Base-by-base conservation (phyloP, 2,888 invertebrate species). In the Junonia oenone region DNA sequence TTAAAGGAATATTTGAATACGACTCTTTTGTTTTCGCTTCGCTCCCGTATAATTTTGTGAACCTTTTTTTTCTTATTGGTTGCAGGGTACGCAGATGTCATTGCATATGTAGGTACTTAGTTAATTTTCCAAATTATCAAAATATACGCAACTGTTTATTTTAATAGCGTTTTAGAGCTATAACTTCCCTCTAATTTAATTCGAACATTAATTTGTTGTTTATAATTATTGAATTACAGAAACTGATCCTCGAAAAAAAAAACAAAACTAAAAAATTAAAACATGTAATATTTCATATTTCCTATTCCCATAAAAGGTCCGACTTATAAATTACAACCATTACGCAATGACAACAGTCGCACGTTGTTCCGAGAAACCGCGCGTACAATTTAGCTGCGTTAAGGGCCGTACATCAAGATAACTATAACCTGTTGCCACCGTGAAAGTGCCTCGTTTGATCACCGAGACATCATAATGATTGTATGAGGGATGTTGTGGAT, bases 391-490 rank as follows among this genome's bases (percentile, higher is more conserved):
- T 13, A 5, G 22, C 13, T 1, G 47, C 27, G 37, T 29, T 17
- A 40, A 40, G 37, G 50, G 50, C 38, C 49, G n/a, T 50, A 22
- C 6, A 54, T 49, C 57, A 51, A 57, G 51, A 57, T 46, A 47
- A 29, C 15, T 27, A 55, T 33, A 55, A 55, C 55, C 48, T 40
- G 55, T 46, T 51, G 50, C 55, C 54, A 57, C 55, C 51, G 59
- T 43, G 51, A 55, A 60, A 60, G 59, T 60, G 49, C 22, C 51
- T 57, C 33, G 57, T 57, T 55, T 52, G 51, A 43, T 49, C 14
- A 37, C 15, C 43, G 9, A 27, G 19, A n/a, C 14, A 17, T 33
- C 14, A 29, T 15, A 53, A 29, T 29, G 58, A 45, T 48, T 45
- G 50, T 33, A 45, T n/a, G n/a, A n/a, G n/a, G n/a, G n/a, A n/a